phyloP scores from a whole-genome alignment of 1,140 invertebrate species.

The Lordiphosa clarofinis region DNA sequence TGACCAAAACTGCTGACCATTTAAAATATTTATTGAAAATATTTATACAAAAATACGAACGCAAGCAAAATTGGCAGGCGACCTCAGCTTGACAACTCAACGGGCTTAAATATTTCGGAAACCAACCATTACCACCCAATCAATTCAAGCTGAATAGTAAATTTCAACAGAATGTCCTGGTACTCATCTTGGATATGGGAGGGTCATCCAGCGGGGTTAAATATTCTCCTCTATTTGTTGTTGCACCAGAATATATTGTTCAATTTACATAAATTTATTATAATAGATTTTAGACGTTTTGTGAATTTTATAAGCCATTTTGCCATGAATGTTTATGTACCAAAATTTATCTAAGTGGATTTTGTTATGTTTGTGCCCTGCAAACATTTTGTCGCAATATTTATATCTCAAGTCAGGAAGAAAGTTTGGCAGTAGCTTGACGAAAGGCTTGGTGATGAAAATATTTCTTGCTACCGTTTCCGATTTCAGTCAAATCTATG shows the following conservation, averaged over 20 bases:
- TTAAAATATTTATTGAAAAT: constrained; percentile 61
- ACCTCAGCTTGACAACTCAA: constrained; percentile 10
- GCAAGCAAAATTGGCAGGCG: constrained; percentile 15
- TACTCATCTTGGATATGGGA: constrained; percentile 15
- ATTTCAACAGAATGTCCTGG: constrained; percentile 19
- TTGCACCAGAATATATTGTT: no score
- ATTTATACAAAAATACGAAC: constrained; percentile 39
- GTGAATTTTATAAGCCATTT: no score
- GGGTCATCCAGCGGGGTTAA: neutral
- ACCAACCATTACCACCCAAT: neutral
- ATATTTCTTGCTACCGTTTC: no score
- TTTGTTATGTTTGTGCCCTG: no score
- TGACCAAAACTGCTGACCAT: constrained; percentile 33
- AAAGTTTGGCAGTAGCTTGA: neutral
- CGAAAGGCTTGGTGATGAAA: neutral
- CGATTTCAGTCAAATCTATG: no score
- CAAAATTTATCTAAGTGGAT: no score
- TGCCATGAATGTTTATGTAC: no score
- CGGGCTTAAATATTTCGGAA: constrained; percentile 7
- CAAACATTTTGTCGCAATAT: no score
- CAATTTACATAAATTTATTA: no score
- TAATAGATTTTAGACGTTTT: no score
- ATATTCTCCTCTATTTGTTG: neutral
- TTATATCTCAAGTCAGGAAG: neutral
- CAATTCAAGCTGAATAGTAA: constrained; percentile 25